Conservation (phyloP, 1,140 invertebrate species). For the Myzus persicae region DNA sequence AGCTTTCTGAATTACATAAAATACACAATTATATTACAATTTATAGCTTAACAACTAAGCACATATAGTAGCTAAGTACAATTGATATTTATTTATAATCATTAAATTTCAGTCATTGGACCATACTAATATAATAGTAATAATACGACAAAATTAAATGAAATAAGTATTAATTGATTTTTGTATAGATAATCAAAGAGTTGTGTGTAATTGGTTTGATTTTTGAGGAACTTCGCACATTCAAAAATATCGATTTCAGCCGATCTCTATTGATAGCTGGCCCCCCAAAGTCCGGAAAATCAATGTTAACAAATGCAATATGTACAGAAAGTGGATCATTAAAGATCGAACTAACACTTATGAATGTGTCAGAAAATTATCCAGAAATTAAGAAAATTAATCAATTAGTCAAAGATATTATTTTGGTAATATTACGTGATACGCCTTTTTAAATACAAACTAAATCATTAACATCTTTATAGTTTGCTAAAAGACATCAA, state of each 20-base stretch:
- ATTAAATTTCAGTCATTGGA: too few species aligned
- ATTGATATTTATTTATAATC: too few species aligned
- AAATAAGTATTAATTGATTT: not conserved
- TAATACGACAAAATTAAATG: not conserved
- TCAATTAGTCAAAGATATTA: not conserved
- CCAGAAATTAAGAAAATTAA: not conserved
- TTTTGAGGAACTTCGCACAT: not conserved
- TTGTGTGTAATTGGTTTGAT: conserved; percentile 12
- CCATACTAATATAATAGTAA: not conserved
- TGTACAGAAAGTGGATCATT: conserved; percentile 35
- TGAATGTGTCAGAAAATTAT: conserved; percentile 37
- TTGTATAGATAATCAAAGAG: conserved; percentile 36
- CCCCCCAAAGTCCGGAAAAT: conserved; percentile 15
- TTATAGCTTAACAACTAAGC: not conserved
- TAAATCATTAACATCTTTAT: not conserved
- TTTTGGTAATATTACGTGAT: not conserved
- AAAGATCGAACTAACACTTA: not conserved
- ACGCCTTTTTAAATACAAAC: not conserved
- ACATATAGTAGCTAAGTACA: not conserved
- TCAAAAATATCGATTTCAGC: not conserved
- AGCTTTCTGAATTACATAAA: not conserved
- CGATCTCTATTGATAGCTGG: conserved; percentile 18
- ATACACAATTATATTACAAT: not conserved
- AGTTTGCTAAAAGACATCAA: conserved; percentile 15
- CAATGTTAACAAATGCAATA: conserved; percentile 25